Conservation (phyloP, 2,888 invertebrate species). For the Synanthedon vespiformis region DNA sequence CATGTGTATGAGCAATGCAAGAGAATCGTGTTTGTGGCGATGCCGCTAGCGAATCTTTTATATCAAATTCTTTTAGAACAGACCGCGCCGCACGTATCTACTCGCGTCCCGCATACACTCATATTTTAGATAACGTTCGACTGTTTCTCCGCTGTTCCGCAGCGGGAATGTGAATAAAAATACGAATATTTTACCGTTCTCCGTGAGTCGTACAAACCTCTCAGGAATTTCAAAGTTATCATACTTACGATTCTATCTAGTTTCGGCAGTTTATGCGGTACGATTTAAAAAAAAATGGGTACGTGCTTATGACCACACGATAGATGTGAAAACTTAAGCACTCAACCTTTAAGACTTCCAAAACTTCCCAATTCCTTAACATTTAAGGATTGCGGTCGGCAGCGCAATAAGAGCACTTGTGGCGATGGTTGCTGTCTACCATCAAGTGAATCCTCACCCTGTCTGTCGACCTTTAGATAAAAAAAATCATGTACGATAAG, state of each 20-base stretch:
- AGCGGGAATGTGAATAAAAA: conserved; percentile 47
- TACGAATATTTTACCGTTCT: conserved; percentile 42
- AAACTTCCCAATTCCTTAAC: too few relatives aligned
- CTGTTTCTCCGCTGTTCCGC: conserved; percentile 37
- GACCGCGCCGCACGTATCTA: conserved; percentile 53
- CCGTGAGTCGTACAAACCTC: conserved; percentile 19
- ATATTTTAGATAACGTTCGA: conserved; percentile 62
- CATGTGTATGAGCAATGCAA: conserved; percentile 4
- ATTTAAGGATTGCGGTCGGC: too few relatives aligned
- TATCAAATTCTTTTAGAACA: conserved; percentile 62
- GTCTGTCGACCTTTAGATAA: too few relatives aligned
- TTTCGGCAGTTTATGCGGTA: too few relatives aligned
- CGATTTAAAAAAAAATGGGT: too few relatives aligned
- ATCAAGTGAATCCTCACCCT: too few relatives aligned
- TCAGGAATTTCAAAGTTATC: background rate
- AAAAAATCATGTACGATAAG: too few relatives aligned
- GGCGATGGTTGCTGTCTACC: too few relatives aligned
- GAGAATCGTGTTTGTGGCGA: conserved; percentile 21
- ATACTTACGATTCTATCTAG: background rate
- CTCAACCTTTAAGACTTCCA: too few relatives aligned
- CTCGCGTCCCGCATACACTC: conserved; percentile 38
- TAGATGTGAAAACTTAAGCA: too few relatives aligned
- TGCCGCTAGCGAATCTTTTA: conserved; percentile 45
- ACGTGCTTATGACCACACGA: too few relatives aligned
- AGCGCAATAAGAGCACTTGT: too few relatives aligned